A percentile compares a stretch with the other conserved stretches of the same genome.
phyloP scores from a whole-genome alignment of 2,888 invertebrate species.

The Xestobium rufovillosum region DNA sequence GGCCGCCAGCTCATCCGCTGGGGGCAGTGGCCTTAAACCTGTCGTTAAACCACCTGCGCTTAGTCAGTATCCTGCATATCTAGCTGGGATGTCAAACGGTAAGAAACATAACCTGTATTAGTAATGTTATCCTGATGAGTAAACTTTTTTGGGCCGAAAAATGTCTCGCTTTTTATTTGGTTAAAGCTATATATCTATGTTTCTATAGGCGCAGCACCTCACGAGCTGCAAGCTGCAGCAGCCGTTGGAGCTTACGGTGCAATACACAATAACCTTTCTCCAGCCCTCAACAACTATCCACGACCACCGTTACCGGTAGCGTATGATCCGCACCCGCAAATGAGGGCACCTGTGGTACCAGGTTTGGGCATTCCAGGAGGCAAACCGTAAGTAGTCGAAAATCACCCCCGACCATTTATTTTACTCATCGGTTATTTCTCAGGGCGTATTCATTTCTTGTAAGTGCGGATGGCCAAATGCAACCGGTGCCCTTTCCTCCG shows the following conservation, averaged over 20 bases:
- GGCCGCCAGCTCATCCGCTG: slow-evolving; percentile 45
- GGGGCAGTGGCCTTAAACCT: slow-evolving; percentile 47
- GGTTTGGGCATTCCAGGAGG: slow-evolving; percentile 68
- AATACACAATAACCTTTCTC: slow-evolving; percentile 56
- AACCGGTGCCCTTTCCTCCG: slow-evolving; percentile 90
- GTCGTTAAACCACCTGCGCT: slow-evolving; percentile 47
- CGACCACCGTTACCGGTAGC: slow-evolving; percentile 58
- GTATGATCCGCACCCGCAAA: slow-evolving; percentile 59
- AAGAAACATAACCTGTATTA: slow-evolving; percentile 15
- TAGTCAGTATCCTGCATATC: slow-evolving; percentile 57
- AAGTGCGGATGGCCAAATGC: slow-evolving; percentile 77
- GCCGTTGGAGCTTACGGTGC: slow-evolving; percentile 50
- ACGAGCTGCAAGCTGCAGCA: slow-evolving; percentile 51
- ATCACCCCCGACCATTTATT: too few species aligned
- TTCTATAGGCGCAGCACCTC: slow-evolving; percentile 50
- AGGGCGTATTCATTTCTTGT: slow-evolving; percentile 93
- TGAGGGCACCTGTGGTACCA: slow-evolving; percentile 57
- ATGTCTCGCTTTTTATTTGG: too few species aligned
- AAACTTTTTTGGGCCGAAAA: too few species aligned
- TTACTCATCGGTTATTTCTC: slow-evolving; percentile 17
- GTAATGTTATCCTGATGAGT: slow-evolving; percentile 4
- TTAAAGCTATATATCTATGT: too few species aligned
- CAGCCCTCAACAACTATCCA: slow-evolving; percentile 58
- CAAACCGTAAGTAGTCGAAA: slow-evolving; percentile 74
- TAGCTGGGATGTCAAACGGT: slow-evolving; percentile 48